Evolutionary conservation across 2,113 vertebrate species (phyloP).

Genomic region (Microcebus ravelobensis): DNA sequence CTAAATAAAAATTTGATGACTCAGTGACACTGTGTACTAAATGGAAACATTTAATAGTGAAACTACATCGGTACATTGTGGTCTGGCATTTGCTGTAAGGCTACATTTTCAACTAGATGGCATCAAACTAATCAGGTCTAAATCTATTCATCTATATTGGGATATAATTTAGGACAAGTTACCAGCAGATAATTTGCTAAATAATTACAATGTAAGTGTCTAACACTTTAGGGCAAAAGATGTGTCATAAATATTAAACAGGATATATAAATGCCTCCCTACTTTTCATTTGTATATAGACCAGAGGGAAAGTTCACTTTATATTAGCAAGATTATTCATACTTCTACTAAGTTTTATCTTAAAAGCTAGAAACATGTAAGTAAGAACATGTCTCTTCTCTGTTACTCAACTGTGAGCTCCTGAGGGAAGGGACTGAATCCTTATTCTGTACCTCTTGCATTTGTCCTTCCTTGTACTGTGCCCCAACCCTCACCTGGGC

Average conservation of each 20-base stretch:
- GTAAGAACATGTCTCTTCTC: background rate
- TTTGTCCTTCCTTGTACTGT: background rate
- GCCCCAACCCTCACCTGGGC: background rate
- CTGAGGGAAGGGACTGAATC: background rate
- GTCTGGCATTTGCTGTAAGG: background rate
- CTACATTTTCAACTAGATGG: constrained; percentile 38
- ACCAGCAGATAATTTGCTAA: constrained; percentile 50
- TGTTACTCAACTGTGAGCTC: background rate
- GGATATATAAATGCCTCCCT: constrained; percentile 14
- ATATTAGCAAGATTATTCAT: background rate
- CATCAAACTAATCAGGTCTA: constrained; percentile 39
- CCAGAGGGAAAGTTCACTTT: background rate
- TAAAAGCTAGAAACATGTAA: background rate
- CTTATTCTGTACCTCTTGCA: background rate
- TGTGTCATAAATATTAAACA: constrained; percentile 42
- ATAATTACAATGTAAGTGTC: constrained; percentile 53
- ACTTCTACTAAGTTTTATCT: background rate
- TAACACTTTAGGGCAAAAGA: constrained; percentile 16
- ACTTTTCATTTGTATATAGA: background rate
- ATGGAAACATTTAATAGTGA: constrained; percentile 8
- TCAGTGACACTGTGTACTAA: background rate
- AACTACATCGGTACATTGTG: background rate
- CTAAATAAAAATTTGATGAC: constrained; percentile 27
- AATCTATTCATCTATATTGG: constrained; percentile 51
- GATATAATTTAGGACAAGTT: constrained; percentile 49